phyloP scores from a whole-genome alignment of 2,797 vertebrate genomes.

The Sciurus vulgaris region DNA sequence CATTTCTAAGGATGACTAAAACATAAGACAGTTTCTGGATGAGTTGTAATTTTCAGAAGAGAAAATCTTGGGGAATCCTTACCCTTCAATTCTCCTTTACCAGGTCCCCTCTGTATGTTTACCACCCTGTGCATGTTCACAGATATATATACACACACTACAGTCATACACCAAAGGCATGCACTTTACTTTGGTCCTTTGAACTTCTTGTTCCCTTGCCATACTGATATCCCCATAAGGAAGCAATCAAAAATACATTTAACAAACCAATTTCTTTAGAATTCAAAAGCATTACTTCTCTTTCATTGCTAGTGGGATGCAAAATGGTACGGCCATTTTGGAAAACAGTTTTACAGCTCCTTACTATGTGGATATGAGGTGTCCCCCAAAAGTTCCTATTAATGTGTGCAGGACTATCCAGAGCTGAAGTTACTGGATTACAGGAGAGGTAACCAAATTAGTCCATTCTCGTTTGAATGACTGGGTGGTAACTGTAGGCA shows the following conservation, averaged over 20 bases:
- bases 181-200: not conserved
- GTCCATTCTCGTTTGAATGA: no score
- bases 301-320: not conserved
- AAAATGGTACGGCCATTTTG: not conserved
- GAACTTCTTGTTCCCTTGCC: not conserved
- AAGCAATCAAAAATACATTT: not conserved
- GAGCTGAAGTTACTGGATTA: no score
- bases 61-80: not conserved
- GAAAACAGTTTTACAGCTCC: not conserved
- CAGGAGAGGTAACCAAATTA: no score
- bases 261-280: not conserved
- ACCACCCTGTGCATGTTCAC: no score
- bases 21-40: not conserved
- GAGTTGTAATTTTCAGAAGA: not conserved
- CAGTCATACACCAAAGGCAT: not conserved
- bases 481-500: no score
- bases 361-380: not conserved
- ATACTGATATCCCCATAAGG: not conserved
- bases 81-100: not conserved
- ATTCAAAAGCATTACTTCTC: not conserved
- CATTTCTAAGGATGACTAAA: not conserved
- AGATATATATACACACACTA: fast-evolving
- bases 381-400: no score
- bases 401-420: no score
- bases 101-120: not conserved